A percentile compares a stretch with the other conserved stretches of the same genome.
These are phyloP conservation scores for Cydia pomonella DNA, from an alignment of 1,140 invertebrate species.

Conservation along the genomic window DNA sequence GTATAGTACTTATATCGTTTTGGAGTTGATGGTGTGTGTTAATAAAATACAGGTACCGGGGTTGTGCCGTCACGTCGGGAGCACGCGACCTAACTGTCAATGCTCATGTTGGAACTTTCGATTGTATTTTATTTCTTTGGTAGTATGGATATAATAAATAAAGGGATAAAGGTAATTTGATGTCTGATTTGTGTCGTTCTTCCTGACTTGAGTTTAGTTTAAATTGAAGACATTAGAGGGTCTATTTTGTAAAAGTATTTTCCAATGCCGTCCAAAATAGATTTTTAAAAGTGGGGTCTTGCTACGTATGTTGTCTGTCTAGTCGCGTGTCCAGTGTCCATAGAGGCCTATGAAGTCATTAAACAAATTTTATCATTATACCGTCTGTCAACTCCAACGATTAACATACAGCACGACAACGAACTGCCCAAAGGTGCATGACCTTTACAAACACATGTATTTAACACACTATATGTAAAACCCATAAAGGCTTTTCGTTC, in stretches of 20 bases:
- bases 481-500: not conserved
- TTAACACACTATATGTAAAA: not conserved
- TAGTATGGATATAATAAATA: conserved; percentile 10
- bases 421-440: not conserved
- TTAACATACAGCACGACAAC: conserved; percentile 4
- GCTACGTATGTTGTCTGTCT: too few species aligned
- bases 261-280: too few species aligned
- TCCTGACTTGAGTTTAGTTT: not conserved
- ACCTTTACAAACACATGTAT: conserved; percentile 1
- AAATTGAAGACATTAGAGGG: not conserved
- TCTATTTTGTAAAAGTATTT: too few species aligned
- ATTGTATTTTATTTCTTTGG: conserved; percentile 8
- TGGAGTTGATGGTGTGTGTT: not conserved
- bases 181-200: not conserved
- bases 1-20: not conserved
- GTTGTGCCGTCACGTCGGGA: conserved; percentile 12
- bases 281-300: too few species aligned
- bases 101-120: conserved; percentile 4
- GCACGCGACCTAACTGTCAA: conserved; percentile 32
- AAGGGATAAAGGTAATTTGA: not conserved
- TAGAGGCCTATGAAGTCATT: not conserved
- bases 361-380: conserved; percentile 1
- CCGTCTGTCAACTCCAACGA: not conserved
- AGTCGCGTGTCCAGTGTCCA: too few species aligned
- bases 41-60: conserved; percentile 27